Percentiles rank a stretch among this genome's conserved stretches.
phyloP scores from a whole-genome alignment of 2,797 vertebrate species.

The Phrynocephalus vlangalii region DNA sequence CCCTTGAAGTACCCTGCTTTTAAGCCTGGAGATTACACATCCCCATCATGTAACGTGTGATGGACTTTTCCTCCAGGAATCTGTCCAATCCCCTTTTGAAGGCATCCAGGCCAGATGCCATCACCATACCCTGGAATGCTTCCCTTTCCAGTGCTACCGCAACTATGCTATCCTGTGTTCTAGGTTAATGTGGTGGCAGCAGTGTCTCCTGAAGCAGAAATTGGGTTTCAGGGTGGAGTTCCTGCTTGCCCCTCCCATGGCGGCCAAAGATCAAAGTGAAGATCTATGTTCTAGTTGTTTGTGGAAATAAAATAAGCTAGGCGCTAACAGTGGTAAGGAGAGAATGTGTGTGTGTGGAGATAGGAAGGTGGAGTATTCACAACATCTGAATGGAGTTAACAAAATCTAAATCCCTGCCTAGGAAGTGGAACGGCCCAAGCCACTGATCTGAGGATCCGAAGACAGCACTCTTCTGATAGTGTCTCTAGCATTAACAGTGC shows the following conservation, averaged over 20 bases:
- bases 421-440: conserved; percentile 78
- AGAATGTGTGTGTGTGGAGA: background rate
- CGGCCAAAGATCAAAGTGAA: background rate
- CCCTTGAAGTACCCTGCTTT: no score
- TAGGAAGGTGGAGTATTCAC: background rate
- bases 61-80: no score
- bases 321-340: background rate
- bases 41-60: no score
- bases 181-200: background rate
- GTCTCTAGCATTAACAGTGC: conserved; percentile 97
- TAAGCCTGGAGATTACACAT: no score
- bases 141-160: background rate
- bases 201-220: background rate
- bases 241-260: background rate
- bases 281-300: background rate
- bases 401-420: background rate
- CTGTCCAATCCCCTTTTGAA: no score
- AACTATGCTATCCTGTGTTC: background rate
- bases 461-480: conserved; percentile 96
- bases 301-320: no score
- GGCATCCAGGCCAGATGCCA: no score
- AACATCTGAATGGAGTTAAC: accelerated
- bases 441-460: conserved; percentile 91
- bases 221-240: background rate
- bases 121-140: background rate